A percentile compares a stretch with the other conserved stretches of the same genome.
These are phyloP conservation scores for Lithophane ornitopus DNA, from an alignment of 2,888 invertebrate species.

Conservation along the genomic window DNA sequence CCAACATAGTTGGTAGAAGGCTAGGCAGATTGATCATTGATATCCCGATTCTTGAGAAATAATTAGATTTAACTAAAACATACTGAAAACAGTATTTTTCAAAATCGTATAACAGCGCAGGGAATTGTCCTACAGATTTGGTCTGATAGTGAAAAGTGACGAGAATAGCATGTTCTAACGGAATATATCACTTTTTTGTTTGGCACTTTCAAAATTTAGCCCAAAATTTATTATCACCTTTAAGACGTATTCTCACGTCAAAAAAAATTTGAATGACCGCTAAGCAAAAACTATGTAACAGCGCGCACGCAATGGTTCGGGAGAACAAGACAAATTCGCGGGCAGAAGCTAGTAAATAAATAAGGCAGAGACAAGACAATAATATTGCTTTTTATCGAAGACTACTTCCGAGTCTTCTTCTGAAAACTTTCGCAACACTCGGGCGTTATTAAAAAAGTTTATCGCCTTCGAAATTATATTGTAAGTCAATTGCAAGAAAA, in stretches of 20 bases:
- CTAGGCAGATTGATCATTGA: neutral
- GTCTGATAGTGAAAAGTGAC: no score
- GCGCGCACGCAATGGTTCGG: neutral
- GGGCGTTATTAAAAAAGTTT: slow-evolving; percentile 54
- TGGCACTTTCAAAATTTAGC: no score
- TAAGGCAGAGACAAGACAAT: slow-evolving; percentile 27
- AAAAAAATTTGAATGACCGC: neutral
- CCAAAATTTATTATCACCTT: no score
- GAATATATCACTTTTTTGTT: no score
- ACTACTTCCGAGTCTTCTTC: no score
- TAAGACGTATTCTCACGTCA: no score
- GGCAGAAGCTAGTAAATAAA: slow-evolving; percentile 22
- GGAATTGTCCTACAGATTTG: no score
- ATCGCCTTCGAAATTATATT: slow-evolving; percentile 37
- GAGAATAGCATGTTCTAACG: no score
- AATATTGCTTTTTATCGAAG: slow-evolving; percentile 31
- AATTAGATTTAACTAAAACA: no score
- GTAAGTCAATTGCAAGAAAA: slow-evolving; percentile 44
- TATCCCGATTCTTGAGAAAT: neutral
- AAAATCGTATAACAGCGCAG: no score
- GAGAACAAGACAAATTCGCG: neutral
- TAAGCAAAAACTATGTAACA: neutral
- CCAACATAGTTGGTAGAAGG: no score
- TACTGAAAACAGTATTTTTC: no score
- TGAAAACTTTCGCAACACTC: slow-evolving; percentile 30